These are phyloP conservation scores for Agrypnia vestita DNA, from an alignment of 1,140 invertebrate species.

Conservation along the genomic window DNA sequence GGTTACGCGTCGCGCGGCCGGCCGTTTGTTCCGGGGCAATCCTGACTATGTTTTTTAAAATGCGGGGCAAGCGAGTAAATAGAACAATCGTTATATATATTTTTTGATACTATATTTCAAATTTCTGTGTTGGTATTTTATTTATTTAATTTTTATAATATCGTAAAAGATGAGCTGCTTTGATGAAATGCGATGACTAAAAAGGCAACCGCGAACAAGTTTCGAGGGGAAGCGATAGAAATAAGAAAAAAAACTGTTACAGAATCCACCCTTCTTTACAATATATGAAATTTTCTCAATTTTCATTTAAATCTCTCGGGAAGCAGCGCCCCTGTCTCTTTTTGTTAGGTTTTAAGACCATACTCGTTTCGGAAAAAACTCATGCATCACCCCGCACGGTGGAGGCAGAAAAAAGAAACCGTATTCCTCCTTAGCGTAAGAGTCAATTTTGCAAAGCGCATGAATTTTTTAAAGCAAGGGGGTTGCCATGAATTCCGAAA, in stretches of 20 bases:
- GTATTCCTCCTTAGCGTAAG: background rate
- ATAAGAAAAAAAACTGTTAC: constrained; percentile 55
- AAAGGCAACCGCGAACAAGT: constrained; percentile 26
- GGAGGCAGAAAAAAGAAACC: background rate
- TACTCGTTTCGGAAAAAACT: constrained; percentile 44
- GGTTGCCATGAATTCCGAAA: constrained; percentile 47
- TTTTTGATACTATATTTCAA: too few species aligned
- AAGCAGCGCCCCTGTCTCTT: constrained; percentile 60
- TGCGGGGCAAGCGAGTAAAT: too few species aligned
- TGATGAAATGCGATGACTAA: background rate
- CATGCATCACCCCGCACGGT: constrained; percentile 17
- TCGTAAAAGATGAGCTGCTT: constrained; percentile 25
- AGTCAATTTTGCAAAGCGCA: background rate
- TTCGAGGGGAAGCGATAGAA: constrained; percentile 29
- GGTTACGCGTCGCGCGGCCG: too few species aligned
- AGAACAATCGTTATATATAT: too few species aligned
- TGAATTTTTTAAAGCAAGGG: constrained; percentile 32
- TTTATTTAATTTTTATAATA: too few species aligned
- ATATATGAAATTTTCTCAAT: constrained; percentile 63
- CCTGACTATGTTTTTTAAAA: too few species aligned
- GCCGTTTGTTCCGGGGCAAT: too few species aligned
- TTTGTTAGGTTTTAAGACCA: constrained; percentile 62
- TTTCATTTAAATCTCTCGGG: constrained; percentile 62
- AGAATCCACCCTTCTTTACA: constrained; percentile 60
- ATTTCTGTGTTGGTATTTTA: too few species aligned